Evolutionary conservation across 92 coral and sea anemone genomes (phyloP).

Genomic region (Pocillopora meandrina): DNA sequence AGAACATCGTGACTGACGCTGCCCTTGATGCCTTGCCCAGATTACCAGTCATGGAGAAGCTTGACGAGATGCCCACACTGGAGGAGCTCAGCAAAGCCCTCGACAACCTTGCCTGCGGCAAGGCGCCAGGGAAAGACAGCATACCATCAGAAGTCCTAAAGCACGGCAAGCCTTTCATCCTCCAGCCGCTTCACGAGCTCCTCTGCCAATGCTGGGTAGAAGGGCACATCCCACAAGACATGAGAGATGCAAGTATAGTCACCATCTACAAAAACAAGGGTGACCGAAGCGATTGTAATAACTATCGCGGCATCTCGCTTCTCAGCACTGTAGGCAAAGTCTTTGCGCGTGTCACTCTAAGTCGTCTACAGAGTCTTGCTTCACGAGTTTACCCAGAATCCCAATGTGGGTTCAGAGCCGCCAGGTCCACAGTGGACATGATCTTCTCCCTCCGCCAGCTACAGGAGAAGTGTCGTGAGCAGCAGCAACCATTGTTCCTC

Average conservation of each 20-base stretch:
- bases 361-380: slow-evolving; percentile 34
- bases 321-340: slow-evolving; percentile 56
- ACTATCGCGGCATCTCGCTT: slow-evolving; percentile 36
- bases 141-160: slow-evolving; percentile 8
- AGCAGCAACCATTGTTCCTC: slow-evolving; percentile 22
- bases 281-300: neutral
- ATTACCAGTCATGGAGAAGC: slow-evolving; percentile 27
- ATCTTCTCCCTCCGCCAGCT: slow-evolving; percentile 46
- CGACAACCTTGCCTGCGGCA: slow-evolving; percentile 2
- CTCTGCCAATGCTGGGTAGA: slow-evolving; percentile 4
- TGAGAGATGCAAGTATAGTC: slow-evolving; percentile 1
- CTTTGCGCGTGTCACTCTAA: slow-evolving; percentile 21
- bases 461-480: slow-evolving; percentile 53
- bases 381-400: slow-evolving; percentile 28
- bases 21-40: slow-evolving; percentile 25
- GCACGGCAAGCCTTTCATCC: neutral
- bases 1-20: slow-evolving; percentile 23
- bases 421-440: slow-evolving; percentile 39
- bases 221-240: neutral
- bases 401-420: slow-evolving; percentile 46
- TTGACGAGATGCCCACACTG: slow-evolving; percentile 15
- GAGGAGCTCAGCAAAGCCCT: slow-evolving; percentile 38
- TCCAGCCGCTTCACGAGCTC: neutral
- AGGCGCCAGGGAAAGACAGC: neutral
- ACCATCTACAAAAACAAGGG: slow-evolving; percentile 19